Percentiles rank a stretch among this genome's conserved stretches.
Evolutionary conservation across 2,888 invertebrate genomes (phyloP).

Genomic region (Timandra comae): DNA sequence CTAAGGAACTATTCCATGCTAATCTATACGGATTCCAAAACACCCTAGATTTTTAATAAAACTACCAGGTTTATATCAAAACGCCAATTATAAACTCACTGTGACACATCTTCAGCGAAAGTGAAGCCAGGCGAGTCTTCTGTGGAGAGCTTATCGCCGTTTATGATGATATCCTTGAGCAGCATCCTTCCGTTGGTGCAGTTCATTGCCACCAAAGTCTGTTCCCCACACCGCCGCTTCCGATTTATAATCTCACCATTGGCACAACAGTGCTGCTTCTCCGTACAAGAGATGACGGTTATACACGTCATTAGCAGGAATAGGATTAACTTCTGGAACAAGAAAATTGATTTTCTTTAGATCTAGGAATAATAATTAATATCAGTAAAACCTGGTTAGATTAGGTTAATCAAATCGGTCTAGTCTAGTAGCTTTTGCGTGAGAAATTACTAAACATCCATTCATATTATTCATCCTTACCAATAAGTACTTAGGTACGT

Average conservation of each 20-base stretch:
- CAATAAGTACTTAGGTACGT: too few species aligned
- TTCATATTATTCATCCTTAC: too few species aligned
- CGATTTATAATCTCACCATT: conserved; percentile 34
- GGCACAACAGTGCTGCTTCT: conserved; percentile 44
- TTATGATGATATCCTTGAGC: conserved; percentile 45
- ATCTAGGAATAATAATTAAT: too few species aligned
- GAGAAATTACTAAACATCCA: too few species aligned
- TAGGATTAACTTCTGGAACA: conserved; percentile 44
- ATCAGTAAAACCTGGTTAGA: too few species aligned
- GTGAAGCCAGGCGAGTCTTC: conserved; percentile 47
- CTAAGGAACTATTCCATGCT: too few species aligned
- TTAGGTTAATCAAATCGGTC: too few species aligned
- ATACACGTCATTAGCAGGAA: conserved; percentile 37
- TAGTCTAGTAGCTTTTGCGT: too few species aligned
- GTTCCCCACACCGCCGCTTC: conserved; percentile 34
- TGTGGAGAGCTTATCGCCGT: conserved; percentile 53
- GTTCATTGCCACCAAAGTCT: conserved; percentile 30
- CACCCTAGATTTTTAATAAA: too few species aligned
- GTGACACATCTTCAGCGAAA: conserved; percentile 51
- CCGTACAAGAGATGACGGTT: conserved; percentile 24
- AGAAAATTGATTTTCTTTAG: conserved; percentile 4
- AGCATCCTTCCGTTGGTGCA: conserved; percentile 53
- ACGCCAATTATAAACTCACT: conserved; percentile 27
- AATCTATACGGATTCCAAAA: too few species aligned
- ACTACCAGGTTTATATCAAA: too few species aligned